Evolutionary conservation across 2,888 invertebrate species (phyloP), one percentile per base, ranked within the genome.

Genomic region (Chalcis sispes): DNA sequence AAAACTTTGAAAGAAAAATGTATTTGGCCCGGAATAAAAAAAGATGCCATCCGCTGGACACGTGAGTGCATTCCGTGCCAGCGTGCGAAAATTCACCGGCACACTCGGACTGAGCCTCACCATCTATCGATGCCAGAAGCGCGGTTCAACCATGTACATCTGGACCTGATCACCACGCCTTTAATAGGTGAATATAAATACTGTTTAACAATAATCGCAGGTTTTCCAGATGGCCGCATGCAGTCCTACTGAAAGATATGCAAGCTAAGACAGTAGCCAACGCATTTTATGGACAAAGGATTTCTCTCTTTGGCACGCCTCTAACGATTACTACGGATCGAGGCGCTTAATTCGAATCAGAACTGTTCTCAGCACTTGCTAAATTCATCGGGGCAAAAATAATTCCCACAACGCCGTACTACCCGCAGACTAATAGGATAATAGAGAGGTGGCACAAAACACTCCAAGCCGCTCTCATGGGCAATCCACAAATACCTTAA

Each of bases 71-170:
- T 64, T 0, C 50, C n/a, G 1, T 77, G 67, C 20, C 77, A 77
- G 29, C 48, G 25, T 4, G 25, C 66, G 40, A 77, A 77, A 32
- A 75, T 87, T 0, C 48, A 71, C 0, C 76, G 86, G 20, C 88
- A 84, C 40, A 20, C 50, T 48, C n/a, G 3, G 4, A 5, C 20
- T 4, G 10, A 40, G 2, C 42, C 25, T 4, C 18, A 20, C 5
- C 75, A 77, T 0, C 81, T 83, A 42, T 25, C 79, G 23, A 29
- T 82, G 54, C 85, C 86, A 3, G 70, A 78, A 3, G 72, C 70
- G 2, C 76, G 87, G 8, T 85, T 89, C 79, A 58, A 77, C 8
- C 81, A 86, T 62, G 71, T 88, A 1, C 86, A 88, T 66, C 78
- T 86, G 0, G 88, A 89, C 72, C 50, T 86, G 1, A 80, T 86